Base-by-base conservation (phyloP, 2,888 invertebrate genomes). In the Leucophora obtusa region DNA sequence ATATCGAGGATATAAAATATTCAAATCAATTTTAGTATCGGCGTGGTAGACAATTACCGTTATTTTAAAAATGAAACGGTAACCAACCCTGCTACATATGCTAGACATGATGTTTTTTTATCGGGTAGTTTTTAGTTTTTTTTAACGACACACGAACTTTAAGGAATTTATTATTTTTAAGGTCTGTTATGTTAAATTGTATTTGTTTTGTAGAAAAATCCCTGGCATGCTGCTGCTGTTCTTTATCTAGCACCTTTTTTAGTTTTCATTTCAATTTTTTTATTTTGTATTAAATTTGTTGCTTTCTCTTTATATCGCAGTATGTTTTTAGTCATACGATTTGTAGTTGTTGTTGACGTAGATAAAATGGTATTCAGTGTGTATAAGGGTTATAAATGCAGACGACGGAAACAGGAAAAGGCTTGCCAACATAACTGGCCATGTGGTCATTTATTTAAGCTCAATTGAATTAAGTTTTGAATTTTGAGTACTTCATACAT, bases 391-490 rank as follows among this genome's bases (percentile, higher is more conserved):
- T 63, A 21, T 51, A 71, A 60, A n/a, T 69, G 11, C 47, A 43
- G 53, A 60, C 51, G 38, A 68, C 76, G 73, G 76, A 77, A 81
- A 73, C 60, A 73, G 80, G 76, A 81, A 81, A 81, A 77, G 76
- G 80, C 63, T 77, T 81, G 80, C 69, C 80, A 77, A 69, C 76
- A 73, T 73, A 66, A 51, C 80, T 69, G 72, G 65, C 38, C 76
- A 73, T 81, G 76, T 73, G 76, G 72, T 76, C 69, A 76, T 76
- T 81, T 81, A 70, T 81, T 77, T 77, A 69, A 77, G 76, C 80
- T 69, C 76, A 81, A 81, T 81, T 81, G 80, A 81, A 77, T 81
- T 81, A 65, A 69, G 60, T 73, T 81, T 76, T 73, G 59, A 70
- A 60, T 51, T 66, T 47, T 47, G 43, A 47, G 43, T 47, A 47